Evolutionary conservation across 2,113 vertebrate species (phyloP).

Genomic region (Chaetura pelagica): DNA sequence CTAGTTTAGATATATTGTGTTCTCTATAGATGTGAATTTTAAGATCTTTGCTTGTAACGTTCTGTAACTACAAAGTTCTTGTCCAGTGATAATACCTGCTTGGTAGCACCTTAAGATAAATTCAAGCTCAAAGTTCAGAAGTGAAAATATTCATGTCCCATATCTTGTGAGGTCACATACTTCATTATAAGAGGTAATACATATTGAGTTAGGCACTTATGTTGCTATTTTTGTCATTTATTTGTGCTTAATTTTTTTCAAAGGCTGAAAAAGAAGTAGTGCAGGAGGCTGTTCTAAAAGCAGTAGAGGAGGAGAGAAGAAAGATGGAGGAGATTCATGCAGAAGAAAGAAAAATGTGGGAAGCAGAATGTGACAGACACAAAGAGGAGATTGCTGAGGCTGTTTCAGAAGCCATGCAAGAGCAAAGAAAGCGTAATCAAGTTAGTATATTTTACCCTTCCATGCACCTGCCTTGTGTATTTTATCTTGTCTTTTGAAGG

Average conservation of each 20-base stretch:
- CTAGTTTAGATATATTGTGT: background rate
- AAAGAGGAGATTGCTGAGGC: conserved; percentile 67
- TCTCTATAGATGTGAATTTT: background rate
- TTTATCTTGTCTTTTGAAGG: background rate
- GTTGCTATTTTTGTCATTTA: background rate
- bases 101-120: background rate
- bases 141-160: background rate
- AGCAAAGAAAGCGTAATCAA: conserved; percentile 74
- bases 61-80: background rate
- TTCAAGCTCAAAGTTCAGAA: background rate
- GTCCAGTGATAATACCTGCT: background rate
- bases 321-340: conserved; percentile 70
- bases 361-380: conserved; percentile 65
- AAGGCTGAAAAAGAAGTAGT: conserved; percentile 76
- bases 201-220: background rate
- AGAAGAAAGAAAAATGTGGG: conserved; percentile 78
- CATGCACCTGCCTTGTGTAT: background rate
- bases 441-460: conserved; percentile 49
- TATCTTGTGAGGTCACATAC: background rate
- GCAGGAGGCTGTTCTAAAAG: conserved; percentile 71
- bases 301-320: conserved; percentile 77
- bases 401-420: conserved; percentile 68
- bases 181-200: background rate
- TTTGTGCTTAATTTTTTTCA: conserved; percentile 34
- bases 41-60: background rate